Conservation (phyloP, 92 coral and sea anemone species). For the Epizoanthus scotinus region DNA sequence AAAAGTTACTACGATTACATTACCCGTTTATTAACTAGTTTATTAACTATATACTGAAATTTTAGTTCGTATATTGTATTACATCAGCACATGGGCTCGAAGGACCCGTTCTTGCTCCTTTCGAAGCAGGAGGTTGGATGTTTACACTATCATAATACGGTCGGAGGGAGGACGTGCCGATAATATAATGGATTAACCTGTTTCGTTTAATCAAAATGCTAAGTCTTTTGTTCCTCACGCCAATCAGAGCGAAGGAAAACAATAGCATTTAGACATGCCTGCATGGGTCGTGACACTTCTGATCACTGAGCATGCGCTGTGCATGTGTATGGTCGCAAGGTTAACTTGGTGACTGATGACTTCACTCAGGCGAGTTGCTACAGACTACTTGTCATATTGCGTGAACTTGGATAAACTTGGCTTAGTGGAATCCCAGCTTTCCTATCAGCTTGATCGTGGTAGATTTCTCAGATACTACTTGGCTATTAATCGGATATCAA, state of each 20-base stretch:
- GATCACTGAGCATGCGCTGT: slow-evolving; percentile 33
- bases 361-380: background rate
- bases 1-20: background rate
- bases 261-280: slow-evolving; percentile 42
- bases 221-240: slow-evolving; percentile 50
- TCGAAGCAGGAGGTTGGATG: slow-evolving; percentile 6
- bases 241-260: slow-evolving; percentile 56
- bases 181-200: slow-evolving; percentile 25
- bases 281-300: slow-evolving; percentile 29
- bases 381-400: background rate
- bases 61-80: background rate
- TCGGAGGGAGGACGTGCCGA: background rate
- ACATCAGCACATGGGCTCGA: slow-evolving; percentile 1
- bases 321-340: background rate
- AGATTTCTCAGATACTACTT: background rate
- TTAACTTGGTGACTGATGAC: slow-evolving; percentile 26
- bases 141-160: slow-evolving; percentile 16
- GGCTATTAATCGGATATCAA: background rate
- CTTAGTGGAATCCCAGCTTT: slow-evolving; percentile 15
- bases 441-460: slow-evolving; percentile 14
- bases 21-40: background rate
- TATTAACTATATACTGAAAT: background rate
- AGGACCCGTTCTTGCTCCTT: background rate
- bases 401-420: slow-evolving; percentile 23
- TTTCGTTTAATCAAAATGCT: slow-evolving; percentile 50